Percentiles rank a stretch among this genome's conserved stretches.
Conservation (phyloP, 2,113 vertebrate species). For the Tragelaphus strepsiceros region DNA sequence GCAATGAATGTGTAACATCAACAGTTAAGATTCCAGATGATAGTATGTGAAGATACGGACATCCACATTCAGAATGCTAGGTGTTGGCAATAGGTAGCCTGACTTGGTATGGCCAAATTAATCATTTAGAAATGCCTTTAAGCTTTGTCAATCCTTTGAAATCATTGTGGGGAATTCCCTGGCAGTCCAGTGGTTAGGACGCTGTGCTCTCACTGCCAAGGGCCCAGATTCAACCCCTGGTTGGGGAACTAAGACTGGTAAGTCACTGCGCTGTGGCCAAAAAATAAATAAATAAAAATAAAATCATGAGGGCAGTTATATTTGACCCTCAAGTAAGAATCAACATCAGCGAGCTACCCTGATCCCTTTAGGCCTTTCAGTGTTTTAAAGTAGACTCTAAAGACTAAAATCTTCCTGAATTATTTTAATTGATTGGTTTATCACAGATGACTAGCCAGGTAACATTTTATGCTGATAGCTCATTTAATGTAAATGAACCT, state of each 20-base stretch:
- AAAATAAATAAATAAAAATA: background rate
- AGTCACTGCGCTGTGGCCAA: background rate
- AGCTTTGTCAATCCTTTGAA: background rate
- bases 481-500: background rate
- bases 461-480: background rate
- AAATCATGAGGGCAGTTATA: background rate
- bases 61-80: background rate
- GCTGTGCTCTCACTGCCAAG: background rate
- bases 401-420: background rate
- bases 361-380: background rate
- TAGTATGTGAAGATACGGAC: background rate
- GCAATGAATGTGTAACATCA: background rate
- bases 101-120: background rate
- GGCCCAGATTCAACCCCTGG: background rate
- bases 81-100: background rate
- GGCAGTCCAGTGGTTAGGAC: background rate
- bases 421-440: background rate
- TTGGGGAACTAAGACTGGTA: background rate
- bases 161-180: background rate
- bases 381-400: background rate
- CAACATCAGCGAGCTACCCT: background rate
- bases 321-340: background rate
- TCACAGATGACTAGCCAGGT: background rate
- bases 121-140: background rate
- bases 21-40: background rate